Evolutionary conservation across 2,888 invertebrate genomes (phyloP).

Genomic region (Girardia tigrina): DNA sequence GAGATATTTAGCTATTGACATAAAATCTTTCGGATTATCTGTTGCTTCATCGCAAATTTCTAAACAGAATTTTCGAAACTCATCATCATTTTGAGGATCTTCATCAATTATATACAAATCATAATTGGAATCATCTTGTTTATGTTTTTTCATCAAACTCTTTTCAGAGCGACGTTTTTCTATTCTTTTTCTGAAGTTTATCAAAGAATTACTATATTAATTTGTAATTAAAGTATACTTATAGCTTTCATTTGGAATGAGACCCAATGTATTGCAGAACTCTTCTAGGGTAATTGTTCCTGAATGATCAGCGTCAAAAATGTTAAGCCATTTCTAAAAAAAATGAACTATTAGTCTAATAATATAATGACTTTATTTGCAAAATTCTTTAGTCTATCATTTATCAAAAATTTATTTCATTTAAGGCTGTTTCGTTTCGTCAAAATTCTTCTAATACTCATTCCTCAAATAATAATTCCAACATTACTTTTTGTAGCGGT

Average conservation of each 20-base stretch:
- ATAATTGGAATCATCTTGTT: neutral
- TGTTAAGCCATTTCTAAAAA: constrained; percentile 13
- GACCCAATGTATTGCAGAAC: constrained; percentile 9
- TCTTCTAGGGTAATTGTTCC: neutral
- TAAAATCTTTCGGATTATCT: neutral
- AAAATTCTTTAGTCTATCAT: no score
- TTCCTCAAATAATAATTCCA: no score
- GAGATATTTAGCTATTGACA: constrained; percentile 1
- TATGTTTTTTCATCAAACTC: neutral
- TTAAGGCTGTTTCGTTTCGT: no score
- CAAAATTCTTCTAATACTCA: no score
- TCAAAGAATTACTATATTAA: no score
- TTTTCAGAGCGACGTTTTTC: constrained; percentile 1
- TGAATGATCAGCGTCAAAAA: neutral
- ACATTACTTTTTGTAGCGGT: no score
- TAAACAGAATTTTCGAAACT: constrained; percentile 10
- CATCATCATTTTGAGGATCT: neutral
- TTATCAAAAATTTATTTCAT: no score
- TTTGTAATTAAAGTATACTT: no score
- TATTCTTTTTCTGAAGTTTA: constrained; percentile 13
- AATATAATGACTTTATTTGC: no score
- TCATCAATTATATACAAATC: neutral
- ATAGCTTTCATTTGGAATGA: neutral
- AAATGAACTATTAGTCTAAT: no score
- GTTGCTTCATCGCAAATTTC: neutral